Evolutionary conservation across 2,113 vertebrate species (phyloP).

Genomic region (Monarcha castaneiventris): DNA sequence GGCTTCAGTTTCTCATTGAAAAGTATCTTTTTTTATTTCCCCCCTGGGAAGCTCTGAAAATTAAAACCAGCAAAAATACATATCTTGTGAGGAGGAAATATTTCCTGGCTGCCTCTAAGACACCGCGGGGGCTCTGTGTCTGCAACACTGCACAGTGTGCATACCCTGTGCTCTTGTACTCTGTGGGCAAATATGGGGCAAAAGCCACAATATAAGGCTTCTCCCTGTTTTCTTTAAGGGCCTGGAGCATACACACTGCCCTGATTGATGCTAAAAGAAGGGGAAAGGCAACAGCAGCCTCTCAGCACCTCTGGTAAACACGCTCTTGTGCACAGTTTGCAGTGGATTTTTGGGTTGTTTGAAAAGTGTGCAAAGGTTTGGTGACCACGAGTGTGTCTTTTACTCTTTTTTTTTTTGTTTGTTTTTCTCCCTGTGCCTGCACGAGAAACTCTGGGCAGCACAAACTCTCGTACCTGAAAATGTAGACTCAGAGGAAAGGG

Average conservation of each 20-base stretch:
- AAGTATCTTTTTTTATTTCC: background rate
- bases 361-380: background rate
- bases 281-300: background rate
- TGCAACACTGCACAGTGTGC: background rate
- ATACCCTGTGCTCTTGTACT: background rate
- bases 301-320: background rate
- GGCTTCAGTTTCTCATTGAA: conserved; percentile 19
- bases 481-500: background rate
- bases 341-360: background rate
- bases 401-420: background rate
- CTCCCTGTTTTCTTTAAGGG: background rate
- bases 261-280: background rate
- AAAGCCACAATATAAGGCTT: background rate
- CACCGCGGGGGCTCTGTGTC: background rate
- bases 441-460: background rate
- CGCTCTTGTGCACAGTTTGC: accelerated
- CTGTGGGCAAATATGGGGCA: background rate
- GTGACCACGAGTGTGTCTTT: background rate
- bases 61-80: conserved; percentile 37
- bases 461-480: background rate
- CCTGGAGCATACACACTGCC: background rate
- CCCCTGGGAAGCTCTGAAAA: conserved; percentile 13
- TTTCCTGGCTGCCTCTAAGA: background rate
- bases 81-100: conserved; percentile 11
- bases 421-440: accelerated